These are phyloP conservation scores for Gobius niger DNA, from an alignment of 2,113 vertebrate genomes.

Conservation along the genomic window DNA sequence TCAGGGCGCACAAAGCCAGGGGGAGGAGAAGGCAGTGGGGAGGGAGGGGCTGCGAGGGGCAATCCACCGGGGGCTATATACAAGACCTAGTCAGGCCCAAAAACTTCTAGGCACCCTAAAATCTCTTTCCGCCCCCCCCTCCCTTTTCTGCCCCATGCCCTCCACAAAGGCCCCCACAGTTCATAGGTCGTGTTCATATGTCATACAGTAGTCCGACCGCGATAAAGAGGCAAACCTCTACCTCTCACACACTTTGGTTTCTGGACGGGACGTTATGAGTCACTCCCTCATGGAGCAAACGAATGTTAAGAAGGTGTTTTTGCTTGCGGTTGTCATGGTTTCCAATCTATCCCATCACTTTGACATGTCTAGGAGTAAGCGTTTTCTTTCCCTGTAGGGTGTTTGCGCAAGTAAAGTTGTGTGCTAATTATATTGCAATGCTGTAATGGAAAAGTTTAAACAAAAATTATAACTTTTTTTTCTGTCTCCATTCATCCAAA, in stretches of 20 bases:
- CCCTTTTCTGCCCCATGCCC: constrained; percentile 29
- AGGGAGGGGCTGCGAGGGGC: constrained; percentile 42
- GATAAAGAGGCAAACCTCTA: constrained; percentile 24
- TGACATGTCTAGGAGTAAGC: constrained; percentile 27
- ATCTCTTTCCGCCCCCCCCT: constrained; percentile 20
- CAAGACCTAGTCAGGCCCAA: constrained; percentile 73
- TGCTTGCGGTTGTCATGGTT: constrained; percentile 44
- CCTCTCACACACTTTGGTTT: constrained; percentile 32
- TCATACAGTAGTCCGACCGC: constrained; percentile 38
- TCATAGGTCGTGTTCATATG: constrained; percentile 19
- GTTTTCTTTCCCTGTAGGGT: constrained; percentile 20
- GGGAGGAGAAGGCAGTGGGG: constrained; percentile 64
- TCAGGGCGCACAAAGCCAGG: constrained; percentile 76
- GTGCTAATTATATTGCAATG: too few species aligned
- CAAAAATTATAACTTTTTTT: too few species aligned
- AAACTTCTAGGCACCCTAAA: constrained; percentile 70
- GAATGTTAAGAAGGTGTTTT: constrained; percentile 39
- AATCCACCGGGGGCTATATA: constrained; percentile 74
- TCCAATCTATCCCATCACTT: constrained; percentile 38
- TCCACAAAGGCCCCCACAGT: constrained; percentile 26
- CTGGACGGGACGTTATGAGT: constrained; percentile 51
- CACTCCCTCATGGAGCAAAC: constrained; percentile 41
- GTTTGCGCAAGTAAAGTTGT: constrained; percentile 4
- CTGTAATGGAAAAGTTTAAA: too few species aligned
- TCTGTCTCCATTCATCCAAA: too few species aligned